phyloP scores from a whole-genome alignment of 2,888 invertebrate genomes.

The Watsonalla binaria region DNA sequence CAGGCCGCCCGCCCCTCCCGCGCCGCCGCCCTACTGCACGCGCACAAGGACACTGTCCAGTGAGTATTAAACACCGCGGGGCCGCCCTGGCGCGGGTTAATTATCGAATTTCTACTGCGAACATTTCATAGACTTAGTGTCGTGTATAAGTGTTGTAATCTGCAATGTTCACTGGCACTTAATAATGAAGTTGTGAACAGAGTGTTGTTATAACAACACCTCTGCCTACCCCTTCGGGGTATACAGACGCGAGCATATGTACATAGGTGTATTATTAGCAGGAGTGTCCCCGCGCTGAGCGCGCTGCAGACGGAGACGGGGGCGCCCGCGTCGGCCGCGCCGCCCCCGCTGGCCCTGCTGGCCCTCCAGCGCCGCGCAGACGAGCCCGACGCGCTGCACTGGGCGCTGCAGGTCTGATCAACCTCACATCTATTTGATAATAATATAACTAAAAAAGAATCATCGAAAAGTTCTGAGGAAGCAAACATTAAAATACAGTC shows the following conservation, averaged over 20 bases:
- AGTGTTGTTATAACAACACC: background rate
- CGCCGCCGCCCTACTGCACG: too few relatives aligned
- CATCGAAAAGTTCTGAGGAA: too few relatives aligned
- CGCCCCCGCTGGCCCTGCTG: conserved; percentile 58
- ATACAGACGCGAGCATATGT: background rate
- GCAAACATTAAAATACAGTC: too few relatives aligned
- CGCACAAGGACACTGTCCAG: too few relatives aligned
- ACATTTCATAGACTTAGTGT: background rate
- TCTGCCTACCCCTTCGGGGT: too few relatives aligned
- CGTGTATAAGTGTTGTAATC: background rate
- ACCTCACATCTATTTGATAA: background rate
- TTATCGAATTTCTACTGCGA: too few relatives aligned
- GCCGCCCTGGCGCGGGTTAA: too few relatives aligned
- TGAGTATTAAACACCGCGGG: too few relatives aligned
- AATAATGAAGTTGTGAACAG: too few relatives aligned
- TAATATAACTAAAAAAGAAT: too few relatives aligned
- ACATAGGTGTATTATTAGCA: conserved; percentile 12
- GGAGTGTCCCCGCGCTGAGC: conserved; percentile 47
- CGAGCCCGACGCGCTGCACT: conserved; percentile 44
- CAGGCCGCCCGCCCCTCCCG: too few relatives aligned
- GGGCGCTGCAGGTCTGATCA: conserved; percentile 45
- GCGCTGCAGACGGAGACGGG: conserved; percentile 40
- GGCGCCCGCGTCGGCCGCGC: conserved; percentile 44
- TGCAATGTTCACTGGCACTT: too few relatives aligned
- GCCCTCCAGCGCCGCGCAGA: conserved; percentile 52